Evolutionary conservation across 2,113 vertebrate species (phyloP).

Genomic region (Microtus ochrogaster): DNA sequence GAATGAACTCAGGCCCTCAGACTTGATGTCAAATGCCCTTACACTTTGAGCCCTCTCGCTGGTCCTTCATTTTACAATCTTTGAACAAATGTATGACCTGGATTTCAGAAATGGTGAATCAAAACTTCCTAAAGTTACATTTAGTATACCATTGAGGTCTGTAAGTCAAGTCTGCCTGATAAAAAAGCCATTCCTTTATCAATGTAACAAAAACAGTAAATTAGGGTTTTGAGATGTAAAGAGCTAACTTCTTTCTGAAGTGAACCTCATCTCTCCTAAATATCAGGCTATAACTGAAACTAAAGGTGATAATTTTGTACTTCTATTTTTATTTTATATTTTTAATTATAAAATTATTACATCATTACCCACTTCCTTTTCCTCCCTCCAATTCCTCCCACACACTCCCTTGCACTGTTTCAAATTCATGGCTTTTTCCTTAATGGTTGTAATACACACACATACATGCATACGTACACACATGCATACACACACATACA

Average conservation of each 20-base stretch:
- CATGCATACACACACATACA: not conserved
- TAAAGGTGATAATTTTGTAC: constrained; percentile 24
- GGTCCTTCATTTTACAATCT: constrained; percentile 1
- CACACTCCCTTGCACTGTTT: not conserved
- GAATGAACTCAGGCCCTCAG: not conserved
- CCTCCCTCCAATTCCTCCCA: not conserved
- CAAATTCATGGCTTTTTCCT: not conserved
- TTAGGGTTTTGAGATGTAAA: constrained; percentile 13
- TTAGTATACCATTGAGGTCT: constrained; percentile 26
- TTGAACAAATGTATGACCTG: not conserved
- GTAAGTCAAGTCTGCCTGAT: not conserved
- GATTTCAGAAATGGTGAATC: constrained; percentile 22
- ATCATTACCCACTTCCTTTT: not conserved
- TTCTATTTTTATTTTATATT: not conserved
- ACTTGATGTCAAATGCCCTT: not conserved
- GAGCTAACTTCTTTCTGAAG: constrained; percentile 28
- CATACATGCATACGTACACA: not conserved
- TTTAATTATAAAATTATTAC: not conserved
- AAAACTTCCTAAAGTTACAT: constrained; percentile 18
- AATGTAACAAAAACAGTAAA: not conserved
- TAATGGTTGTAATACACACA: not conserved
- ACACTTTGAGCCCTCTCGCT: not conserved
- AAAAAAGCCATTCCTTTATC: not conserved
- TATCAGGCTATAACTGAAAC: constrained; percentile 13
- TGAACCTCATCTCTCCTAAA: constrained; percentile 18